Evolutionary conservation across 1,140 invertebrate species (phyloP).

Genomic region (Campodea augens): DNA sequence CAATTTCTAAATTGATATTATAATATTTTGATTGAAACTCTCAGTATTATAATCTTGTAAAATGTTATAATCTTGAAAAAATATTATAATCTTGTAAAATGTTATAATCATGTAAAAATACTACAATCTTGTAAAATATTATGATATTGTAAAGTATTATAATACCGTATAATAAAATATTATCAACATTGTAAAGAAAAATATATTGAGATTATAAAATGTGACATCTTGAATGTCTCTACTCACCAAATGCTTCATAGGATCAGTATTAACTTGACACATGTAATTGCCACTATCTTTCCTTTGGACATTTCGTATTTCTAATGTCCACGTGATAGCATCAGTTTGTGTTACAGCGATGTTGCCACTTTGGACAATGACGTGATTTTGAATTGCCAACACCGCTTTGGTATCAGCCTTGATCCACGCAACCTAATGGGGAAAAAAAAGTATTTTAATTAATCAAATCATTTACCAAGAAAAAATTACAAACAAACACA

Average conservation of each 20-base stretch:
- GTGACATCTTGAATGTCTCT: neutral
- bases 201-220: too few species aligned
- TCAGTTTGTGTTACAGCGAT: constrained; percentile 70
- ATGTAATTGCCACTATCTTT: constrained; percentile 74
- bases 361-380: constrained; percentile 74
- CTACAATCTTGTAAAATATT: too few species aligned
- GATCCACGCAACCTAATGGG: constrained; percentile 84
- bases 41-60: too few species aligned
- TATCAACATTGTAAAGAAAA: too few species aligned
- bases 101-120: too few species aligned
- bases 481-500: too few species aligned
- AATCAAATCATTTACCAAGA: too few species aligned
- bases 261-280: constrained; percentile 86
- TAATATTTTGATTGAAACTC: neutral
- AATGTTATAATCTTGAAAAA: too few species aligned
- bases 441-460: too few species aligned
- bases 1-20: neutral
- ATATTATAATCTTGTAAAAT: too few species aligned
- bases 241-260: constrained; percentile 76
- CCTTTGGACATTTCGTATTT: constrained; percentile 56
- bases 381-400: constrained; percentile 75
- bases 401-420: constrained; percentile 81
- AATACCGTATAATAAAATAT: too few species aligned
- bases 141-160: too few species aligned
- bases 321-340: constrained; percentile 70